Evolutionary conservation across 2,888 invertebrate species (phyloP).

Genomic region (Dascillus cervinus): DNA sequence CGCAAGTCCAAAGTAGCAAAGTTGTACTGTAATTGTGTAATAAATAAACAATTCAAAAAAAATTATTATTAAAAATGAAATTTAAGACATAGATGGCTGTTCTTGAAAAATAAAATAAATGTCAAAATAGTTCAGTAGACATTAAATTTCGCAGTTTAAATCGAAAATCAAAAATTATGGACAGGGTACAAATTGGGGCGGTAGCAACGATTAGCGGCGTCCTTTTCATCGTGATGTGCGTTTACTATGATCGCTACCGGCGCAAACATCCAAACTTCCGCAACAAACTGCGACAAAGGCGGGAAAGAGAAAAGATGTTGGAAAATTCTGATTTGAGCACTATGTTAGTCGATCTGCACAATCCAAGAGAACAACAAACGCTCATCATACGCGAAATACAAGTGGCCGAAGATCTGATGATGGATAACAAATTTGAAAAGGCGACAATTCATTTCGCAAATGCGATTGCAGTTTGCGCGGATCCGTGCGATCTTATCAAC

Average conservation of each 20-base stretch:
- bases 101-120: no score
- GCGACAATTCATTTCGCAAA: conserved; percentile 25
- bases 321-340: background rate
- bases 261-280: conserved; percentile 10
- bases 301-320: conserved; percentile 2
- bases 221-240: conserved; percentile 8
- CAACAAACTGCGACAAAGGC: conserved; percentile 6
- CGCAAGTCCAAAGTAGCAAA: no score
- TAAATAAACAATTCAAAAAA: no score
- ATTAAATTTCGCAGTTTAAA: no score
- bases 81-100: no score
- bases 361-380: conserved; percentile 7
- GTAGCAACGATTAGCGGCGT: no score
- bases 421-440: conserved; percentile 16
- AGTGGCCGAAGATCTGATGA: conserved; percentile 23
- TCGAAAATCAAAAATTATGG: no score
- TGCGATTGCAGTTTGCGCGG: conserved; percentile 23
- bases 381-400: conserved; percentile 23
- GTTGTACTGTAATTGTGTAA: no score
- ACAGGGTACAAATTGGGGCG: no score
- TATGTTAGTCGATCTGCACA: background rate
- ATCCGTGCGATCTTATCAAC: conserved; percentile 21
- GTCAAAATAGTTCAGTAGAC: no score
- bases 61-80: no score
- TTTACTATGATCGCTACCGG: conserved; percentile 9